Conservation (phyloP, 2,797 vertebrate species). For the Kryptopterus vitreolus region DNA sequence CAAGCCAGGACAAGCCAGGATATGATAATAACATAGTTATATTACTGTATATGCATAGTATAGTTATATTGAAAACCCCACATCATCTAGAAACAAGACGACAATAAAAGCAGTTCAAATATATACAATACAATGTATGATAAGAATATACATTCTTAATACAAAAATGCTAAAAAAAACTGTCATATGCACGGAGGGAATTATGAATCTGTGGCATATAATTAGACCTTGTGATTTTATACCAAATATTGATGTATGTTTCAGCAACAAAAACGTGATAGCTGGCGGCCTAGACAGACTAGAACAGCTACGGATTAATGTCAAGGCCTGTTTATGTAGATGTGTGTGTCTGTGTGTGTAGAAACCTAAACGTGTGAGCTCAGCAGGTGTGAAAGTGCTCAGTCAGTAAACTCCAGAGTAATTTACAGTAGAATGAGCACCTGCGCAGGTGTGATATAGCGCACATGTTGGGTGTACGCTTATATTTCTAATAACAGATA, state of each 20-base stretch:
- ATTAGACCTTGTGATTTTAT: background rate
- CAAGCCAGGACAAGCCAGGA: too few species aligned
- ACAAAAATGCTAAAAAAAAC: background rate
- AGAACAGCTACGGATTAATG: background rate
- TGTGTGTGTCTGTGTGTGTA: background rate
- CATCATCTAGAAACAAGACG: background rate
- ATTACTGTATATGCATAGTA: background rate
- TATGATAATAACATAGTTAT: background rate
- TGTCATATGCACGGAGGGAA: background rate
- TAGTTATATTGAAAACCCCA: background rate
- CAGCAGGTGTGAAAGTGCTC: slow-evolving; percentile 1
- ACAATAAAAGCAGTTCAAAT: background rate
- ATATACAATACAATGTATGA: background rate
- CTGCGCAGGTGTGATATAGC: slow-evolving; percentile 1
- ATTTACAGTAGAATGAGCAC: background rate
- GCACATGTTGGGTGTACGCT: background rate
- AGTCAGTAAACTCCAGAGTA: background rate
- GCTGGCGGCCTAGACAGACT: background rate
- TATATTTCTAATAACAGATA: background rate
- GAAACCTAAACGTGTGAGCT: background rate
- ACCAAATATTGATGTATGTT: background rate
- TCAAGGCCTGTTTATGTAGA: background rate
- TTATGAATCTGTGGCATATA: background rate
- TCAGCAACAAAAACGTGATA: background rate
- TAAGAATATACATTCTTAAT: background rate